A percentile compares a stretch with the other conserved stretches of the same genome.
These are phyloP conservation scores for Battus philenor DNA, from an alignment of 1,140 invertebrate genomes.

Conservation along the genomic window DNA sequence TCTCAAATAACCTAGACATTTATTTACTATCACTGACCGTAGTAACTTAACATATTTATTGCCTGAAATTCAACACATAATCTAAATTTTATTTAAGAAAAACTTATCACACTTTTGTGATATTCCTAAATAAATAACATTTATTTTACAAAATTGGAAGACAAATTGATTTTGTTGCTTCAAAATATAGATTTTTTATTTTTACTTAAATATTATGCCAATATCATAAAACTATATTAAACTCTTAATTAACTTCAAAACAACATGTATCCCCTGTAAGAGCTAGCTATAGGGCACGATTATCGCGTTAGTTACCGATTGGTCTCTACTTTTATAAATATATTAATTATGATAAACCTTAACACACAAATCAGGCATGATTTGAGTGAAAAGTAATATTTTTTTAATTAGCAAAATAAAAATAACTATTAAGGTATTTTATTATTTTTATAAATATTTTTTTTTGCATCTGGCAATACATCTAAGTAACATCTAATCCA, in stretches of 20 bases:
- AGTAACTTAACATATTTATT: conserved; percentile 13
- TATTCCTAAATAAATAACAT: conserved; percentile 31
- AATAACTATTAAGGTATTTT: not conserved
- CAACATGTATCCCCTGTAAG: conserved; percentile 31
- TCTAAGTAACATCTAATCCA: not conserved
- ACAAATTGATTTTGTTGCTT: conserved; percentile 52
- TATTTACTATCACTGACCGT: conserved; percentile 15
- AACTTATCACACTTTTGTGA: conserved; percentile 35
- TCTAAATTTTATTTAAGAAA: conserved; percentile 13
- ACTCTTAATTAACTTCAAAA: conserved; percentile 11
- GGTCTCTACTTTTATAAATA: too few species aligned
- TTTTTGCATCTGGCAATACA: conserved; percentile 9
- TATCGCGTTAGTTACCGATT: not conserved
- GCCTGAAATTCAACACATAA: conserved; percentile 9
- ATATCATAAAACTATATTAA: conserved; percentile 21
- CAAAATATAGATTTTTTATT: conserved; percentile 18
- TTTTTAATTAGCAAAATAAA: not conserved
- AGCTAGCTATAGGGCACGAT: conserved; percentile 37
- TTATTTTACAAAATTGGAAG: conserved; percentile 45
- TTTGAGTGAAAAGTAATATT: too few species aligned
- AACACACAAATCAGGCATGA: too few species aligned
- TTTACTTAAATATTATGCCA: conserved; percentile 37
- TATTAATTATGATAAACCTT: too few species aligned
- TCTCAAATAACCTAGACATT: too few species aligned
- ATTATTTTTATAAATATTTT: conserved; percentile 4